phyloP scores from a whole-genome alignment of 2,888 invertebrate genomes.

The Synergus gifuensis region DNA sequence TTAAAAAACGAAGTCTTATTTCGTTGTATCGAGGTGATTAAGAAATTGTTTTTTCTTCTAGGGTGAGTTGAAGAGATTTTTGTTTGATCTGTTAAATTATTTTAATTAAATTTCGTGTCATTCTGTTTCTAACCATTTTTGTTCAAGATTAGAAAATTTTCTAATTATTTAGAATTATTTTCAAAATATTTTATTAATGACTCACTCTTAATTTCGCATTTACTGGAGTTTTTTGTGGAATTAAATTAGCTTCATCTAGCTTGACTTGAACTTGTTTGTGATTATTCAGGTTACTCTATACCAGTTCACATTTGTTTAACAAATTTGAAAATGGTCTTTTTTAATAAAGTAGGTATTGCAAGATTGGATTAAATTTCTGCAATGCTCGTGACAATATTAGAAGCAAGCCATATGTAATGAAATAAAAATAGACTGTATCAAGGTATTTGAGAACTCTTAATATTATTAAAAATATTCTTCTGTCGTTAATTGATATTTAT shows the following conservation, averaged over 20 bases:
- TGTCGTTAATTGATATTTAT: not conserved
- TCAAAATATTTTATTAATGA: not conserved
- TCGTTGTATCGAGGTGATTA: not conserved
- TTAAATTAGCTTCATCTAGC: not conserved
- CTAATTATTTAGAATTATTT: not conserved
- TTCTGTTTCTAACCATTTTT: not conserved
- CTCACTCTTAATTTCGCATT: not conserved
- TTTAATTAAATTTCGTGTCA: not conserved
- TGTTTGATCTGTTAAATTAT: too few relatives aligned
- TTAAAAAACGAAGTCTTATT: conserved; percentile 44
- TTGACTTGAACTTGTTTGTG: not conserved
- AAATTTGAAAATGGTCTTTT: not conserved
- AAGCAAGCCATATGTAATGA: not conserved
- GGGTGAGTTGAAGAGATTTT: not conserved
- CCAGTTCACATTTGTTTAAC: not conserved
- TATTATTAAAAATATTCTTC: not conserved
- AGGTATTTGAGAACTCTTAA: not conserved
- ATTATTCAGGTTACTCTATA: not conserved
- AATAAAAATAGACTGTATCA: not conserved
- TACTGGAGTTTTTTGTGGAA: not conserved
- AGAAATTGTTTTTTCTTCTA: not conserved
- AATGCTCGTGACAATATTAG: not conserved
- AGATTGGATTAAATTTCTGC: not conserved
- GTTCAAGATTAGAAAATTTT: not conserved
- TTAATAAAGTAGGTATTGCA: not conserved